phyloP scores from a whole-genome alignment of 2,113 vertebrate genomes.

The Bolborhynchus lineola region DNA sequence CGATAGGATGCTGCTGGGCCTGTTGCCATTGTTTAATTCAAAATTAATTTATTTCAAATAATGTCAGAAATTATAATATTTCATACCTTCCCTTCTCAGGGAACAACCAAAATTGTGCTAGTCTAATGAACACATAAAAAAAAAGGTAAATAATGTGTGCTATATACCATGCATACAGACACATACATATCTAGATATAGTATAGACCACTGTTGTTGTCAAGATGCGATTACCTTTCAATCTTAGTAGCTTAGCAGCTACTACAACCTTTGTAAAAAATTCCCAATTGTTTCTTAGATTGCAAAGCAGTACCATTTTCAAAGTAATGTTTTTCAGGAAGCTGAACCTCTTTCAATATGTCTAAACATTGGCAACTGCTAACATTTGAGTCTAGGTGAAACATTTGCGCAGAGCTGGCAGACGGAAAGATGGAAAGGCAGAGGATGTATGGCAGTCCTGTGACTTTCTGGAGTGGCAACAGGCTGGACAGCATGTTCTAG shows the following conservation, averaged over 20 bases:
- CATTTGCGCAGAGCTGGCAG: neutral
- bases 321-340: neutral
- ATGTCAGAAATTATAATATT: neutral
- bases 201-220: neutral
- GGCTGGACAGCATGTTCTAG: neutral
- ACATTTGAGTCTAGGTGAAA: neutral
- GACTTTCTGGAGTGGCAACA: neutral
- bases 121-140: neutral
- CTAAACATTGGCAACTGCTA: fast-evolving
- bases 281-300: neutral
- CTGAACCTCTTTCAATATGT: neutral
- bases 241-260: neutral
- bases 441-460: neutral
- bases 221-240: neutral
- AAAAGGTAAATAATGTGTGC: neutral
- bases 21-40: neutral
- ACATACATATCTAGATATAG: neutral
- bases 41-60: neutral
- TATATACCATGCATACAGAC: neutral
- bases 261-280: neutral
- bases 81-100: neutral
- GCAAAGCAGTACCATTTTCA: neutral
- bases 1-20: neutral
- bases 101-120: neutral
- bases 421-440: neutral